These are phyloP conservation scores for Zeuzera pyrina DNA, from an alignment of 2,888 invertebrate species.

Conservation along the genomic window DNA sequence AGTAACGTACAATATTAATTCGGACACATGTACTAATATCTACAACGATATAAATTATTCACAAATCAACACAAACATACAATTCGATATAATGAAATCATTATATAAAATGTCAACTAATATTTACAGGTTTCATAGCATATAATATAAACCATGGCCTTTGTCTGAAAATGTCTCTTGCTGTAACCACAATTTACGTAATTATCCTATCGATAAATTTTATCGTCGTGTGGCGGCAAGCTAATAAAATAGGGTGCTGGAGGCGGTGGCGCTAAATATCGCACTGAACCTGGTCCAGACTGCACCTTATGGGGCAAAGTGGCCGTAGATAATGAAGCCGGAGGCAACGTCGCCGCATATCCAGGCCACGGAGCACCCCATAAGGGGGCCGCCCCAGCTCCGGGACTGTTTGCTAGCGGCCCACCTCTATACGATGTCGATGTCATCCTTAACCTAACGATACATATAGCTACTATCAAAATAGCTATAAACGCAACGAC, in stretches of 20 bases:
- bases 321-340: constrained; percentile 72
- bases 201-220: constrained; percentile 72
- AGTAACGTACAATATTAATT: constrained; percentile 4
- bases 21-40: constrained; percentile 22
- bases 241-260: constrained; percentile 77
- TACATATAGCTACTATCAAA: constrained; percentile 90
- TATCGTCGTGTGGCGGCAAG: constrained; percentile 75
- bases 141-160: constrained; percentile 4
- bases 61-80: not conserved
- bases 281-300: constrained; percentile 62
- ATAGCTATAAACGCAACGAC: constrained; percentile 93
- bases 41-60: constrained; percentile 36
- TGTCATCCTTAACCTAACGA: constrained; percentile 83
- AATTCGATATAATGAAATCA: constrained; percentile 2
- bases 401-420: constrained; percentile 77
- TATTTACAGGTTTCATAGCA: constrained; percentile 30
- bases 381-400: constrained; percentile 75
- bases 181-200: constrained; percentile 6
- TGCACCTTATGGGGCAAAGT: constrained; percentile 79
- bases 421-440: constrained; percentile 78
- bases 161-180: constrained; percentile 7
- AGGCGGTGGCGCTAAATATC: constrained; percentile 75
- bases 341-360: constrained; percentile 75
- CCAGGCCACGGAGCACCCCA: constrained; percentile 70
- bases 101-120: constrained; percentile 15